Conservation (phyloP, 1,140 invertebrate genomes). For the Hesperophylax magnus region DNA sequence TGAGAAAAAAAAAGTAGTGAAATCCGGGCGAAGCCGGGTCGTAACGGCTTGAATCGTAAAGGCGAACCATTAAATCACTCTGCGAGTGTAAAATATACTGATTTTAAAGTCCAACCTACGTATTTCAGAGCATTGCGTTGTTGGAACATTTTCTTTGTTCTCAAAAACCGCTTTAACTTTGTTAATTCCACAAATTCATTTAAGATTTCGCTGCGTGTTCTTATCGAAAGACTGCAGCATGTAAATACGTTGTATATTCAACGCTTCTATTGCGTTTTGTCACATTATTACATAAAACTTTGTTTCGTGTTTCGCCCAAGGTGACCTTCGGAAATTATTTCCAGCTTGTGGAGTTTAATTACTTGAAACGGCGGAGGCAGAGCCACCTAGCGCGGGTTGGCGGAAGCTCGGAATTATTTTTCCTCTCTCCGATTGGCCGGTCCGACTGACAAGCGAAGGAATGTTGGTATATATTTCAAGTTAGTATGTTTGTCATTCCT, state of each 20-base stretch:
- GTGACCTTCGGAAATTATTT: conserved; percentile 23
- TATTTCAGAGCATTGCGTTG: no score
- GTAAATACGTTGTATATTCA: not conserved
- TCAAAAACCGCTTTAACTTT: no score
- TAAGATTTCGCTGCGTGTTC: no score
- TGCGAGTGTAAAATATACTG: no score
- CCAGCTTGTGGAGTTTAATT: conserved; percentile 27
- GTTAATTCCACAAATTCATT: no score
- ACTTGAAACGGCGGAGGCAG: not conserved
- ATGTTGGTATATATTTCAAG: not conserved
- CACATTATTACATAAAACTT: conserved; percentile 6
- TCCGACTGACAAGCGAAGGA: not conserved
- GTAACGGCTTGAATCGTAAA: no score
- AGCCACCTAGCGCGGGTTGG: conserved; percentile 16
- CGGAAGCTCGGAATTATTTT: conserved; percentile 18
- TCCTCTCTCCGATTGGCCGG: not conserved
- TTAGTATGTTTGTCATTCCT: conserved; percentile 9
- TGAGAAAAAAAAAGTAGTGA: no score
- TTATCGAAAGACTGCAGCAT: no score
- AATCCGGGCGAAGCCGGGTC: no score
- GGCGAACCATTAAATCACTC: no score
- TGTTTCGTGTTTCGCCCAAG: not conserved
- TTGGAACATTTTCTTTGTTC: no score
- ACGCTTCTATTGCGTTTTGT: not conserved
- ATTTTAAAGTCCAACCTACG: no score